Base-by-base conservation (phyloP, 2,888 invertebrate genomes). In the Lasioglossum calceatum region DNA sequence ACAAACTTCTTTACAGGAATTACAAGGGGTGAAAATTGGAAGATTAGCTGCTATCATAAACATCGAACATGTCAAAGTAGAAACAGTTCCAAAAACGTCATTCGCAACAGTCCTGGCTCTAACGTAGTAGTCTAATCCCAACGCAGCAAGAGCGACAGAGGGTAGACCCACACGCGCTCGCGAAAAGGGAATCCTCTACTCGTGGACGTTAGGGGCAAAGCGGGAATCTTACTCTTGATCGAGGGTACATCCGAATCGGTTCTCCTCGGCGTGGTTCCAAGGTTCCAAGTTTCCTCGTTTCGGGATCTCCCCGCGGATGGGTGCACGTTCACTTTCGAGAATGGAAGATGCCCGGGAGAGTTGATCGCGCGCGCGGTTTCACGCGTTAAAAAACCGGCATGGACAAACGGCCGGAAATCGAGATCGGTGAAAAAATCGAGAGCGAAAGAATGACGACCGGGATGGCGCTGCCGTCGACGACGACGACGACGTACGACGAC, bases 401-500 rank as follows among this genome's bases (percentile, higher is more conserved):
- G 61, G 70, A n/a, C 4, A 0, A 23, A n/a, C 39, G 67, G 32
- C 74, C 74, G 27, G 64, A 67, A 67, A 85, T 85, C 76, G 85
- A 42, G 79, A 87, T 87, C 84, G 87, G 76, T 39, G 36, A 36
- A 74, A 82, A 70, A 72, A 47, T 79, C 61, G 74, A 8, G 39
- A 36, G 39, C 80, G 67, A 81, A 74, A 71, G 61, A 72, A 70
- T 78, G 77, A 83, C 79, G 85, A 76, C 73, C 88, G 78, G 82
- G 89, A 80, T 87, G 92, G 92, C 92, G 92, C 91, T 92, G 89
- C 87, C 92, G 91, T 92, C 93, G 92, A 77, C 88, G 88, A 73
- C 82, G 84, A 71, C 80, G 84, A 71, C 80, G 87, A 87, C 80
- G 87, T 79, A 88, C 87, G 82, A 47, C 84, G 85, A 85, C 87